Percentiles rank a stretch among this genome's conserved stretches.
These are phyloP conservation scores for Aplodontia rufa DNA, from an alignment of 2,113 vertebrate species.

Conservation along the genomic window DNA sequence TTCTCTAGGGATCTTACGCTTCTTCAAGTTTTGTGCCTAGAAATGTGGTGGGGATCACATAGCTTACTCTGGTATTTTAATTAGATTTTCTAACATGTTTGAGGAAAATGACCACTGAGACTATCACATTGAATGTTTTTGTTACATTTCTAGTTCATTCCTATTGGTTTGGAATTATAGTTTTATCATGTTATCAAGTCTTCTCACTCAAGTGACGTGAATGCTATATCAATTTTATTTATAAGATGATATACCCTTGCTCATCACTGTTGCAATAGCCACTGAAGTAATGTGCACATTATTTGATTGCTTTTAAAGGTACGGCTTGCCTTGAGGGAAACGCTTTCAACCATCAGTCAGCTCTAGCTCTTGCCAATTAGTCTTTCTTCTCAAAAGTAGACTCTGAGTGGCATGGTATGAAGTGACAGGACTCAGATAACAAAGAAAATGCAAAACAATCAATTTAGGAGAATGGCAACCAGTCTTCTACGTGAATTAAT, in stretches of 20 bases:
- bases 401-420: neutral
- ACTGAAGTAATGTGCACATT: no score
- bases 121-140: neutral
- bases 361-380: neutral
- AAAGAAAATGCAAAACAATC: neutral
- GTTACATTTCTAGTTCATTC: neutral
- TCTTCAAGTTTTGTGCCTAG: neutral
- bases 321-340: neutral
- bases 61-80: neutral
- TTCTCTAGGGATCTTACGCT: neutral
- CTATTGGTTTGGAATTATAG: neutral
- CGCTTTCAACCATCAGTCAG: neutral
- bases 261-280: neutral
- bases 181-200: neutral
- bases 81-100: neutral
- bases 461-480: neutral
- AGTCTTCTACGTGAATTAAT: neutral
- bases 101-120: neutral
- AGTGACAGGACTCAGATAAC: neutral
- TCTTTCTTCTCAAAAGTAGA: neutral
- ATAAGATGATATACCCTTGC: neutral
- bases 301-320: neutral
- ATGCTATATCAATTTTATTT: neutral
- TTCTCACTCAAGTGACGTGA: neutral
- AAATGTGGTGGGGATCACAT: neutral